phyloP scores from a whole-genome alignment of 1,140 invertebrate genomes.

The Battus philenor region DNA sequence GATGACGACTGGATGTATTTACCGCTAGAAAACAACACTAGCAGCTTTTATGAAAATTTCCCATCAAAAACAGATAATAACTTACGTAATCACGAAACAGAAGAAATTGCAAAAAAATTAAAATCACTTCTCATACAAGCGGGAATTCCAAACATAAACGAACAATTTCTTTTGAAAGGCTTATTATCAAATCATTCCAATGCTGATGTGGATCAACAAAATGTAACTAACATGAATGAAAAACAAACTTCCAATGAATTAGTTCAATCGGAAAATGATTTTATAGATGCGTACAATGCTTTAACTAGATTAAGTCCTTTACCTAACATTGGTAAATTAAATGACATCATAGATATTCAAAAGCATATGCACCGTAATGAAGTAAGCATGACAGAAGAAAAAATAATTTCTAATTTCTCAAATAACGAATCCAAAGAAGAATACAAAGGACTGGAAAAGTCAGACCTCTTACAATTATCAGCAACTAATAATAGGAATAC shows the following conservation, averaged over 20 bases:
- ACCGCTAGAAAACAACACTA: conserved; percentile 43
- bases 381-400: no score
- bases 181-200: conserved; percentile 75
- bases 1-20: conserved; percentile 70
- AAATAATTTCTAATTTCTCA: no score
- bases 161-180: conserved; percentile 46
- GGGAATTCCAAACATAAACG: conserved; percentile 43
- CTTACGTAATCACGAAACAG: conserved; percentile 19
- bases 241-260: conserved; percentile 37
- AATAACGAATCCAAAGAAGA: no score
- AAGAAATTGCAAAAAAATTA: conserved; percentile 45
- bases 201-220: conserved; percentile 10
- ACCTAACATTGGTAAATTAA: conserved; percentile 31
- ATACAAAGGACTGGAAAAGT: no score
- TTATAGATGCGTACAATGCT: conserved; percentile 66
- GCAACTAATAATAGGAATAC: background rate
- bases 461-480: conserved; percentile 1
- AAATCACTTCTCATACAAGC: conserved; percentile 43
- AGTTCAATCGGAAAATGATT: conserved; percentile 64
- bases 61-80: conserved; percentile 12
- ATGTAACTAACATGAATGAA: conserved; percentile 10
- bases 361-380: no score
- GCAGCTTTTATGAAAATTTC: conserved; percentile 24
- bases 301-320: conserved; percentile 53
- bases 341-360: conserved; percentile 4